Evolutionary conservation across 2,113 vertebrate species (phyloP).

Genomic region (Caloenas nicobarica): DNA sequence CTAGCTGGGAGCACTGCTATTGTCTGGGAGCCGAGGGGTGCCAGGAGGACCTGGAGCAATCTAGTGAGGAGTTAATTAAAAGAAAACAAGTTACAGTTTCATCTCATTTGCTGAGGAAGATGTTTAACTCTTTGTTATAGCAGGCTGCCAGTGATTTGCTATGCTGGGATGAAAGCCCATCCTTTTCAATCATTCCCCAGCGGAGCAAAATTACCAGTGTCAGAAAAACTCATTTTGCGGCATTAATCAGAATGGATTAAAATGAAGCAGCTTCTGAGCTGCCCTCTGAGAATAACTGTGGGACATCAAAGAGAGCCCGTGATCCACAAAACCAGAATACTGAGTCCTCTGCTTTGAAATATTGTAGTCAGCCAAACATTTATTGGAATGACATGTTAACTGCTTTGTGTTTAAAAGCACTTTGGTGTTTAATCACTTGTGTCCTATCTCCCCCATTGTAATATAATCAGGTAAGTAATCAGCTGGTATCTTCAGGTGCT

Average conservation of each 20-base stretch:
- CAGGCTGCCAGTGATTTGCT: background rate
- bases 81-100: slow-evolving; percentile 54
- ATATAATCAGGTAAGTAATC: background rate
- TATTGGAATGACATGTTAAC: background rate
- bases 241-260: slow-evolving; percentile 66
- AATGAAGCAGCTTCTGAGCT: slow-evolving; percentile 6
- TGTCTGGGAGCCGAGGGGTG: slow-evolving; percentile 25
- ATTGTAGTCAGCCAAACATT: background rate
- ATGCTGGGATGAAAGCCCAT: slow-evolving; percentile 22
- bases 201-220: slow-evolving; percentile 22
- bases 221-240: slow-evolving; percentile 54
- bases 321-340: slow-evolving; percentile 4
- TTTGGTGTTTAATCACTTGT: background rate
- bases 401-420: background rate
- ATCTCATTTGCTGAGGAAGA: slow-evolving; percentile 16
- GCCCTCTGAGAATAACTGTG: slow-evolving; percentile 15
- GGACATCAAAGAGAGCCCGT: slow-evolving; percentile 27
- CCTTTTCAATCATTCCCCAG: slow-evolving; percentile 18
- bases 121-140: background rate
- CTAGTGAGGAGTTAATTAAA: slow-evolving; percentile 69
- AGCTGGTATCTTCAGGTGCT: background rate
- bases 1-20: slow-evolving; percentile 5
- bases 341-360: slow-evolving; percentile 16
- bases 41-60: slow-evolving; percentile 10
- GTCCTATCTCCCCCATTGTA: background rate